phyloP scores from a whole-genome alignment of 2,888 invertebrate species.

The Myopa tessellatipennis region DNA sequence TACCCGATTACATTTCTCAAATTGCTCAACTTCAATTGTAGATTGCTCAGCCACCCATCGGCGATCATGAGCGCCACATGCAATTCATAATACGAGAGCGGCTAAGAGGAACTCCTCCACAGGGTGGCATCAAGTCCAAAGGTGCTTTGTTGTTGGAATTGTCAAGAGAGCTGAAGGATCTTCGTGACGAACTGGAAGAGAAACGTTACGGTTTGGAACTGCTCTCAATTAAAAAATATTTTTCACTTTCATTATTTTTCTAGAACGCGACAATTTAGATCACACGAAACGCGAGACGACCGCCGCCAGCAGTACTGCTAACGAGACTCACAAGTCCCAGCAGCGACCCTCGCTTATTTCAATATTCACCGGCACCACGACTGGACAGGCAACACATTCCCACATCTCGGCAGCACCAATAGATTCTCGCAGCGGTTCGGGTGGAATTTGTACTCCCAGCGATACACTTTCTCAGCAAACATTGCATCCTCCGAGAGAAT shows the following conservation, averaged over 20 bases:
- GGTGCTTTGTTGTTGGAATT: slow-evolving; percentile 87
- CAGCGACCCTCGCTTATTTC: slow-evolving; percentile 78
- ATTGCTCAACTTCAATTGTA: slow-evolving; percentile 56
- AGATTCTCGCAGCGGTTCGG: slow-evolving; percentile 67
- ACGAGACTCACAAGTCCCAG: slow-evolving; percentile 71
- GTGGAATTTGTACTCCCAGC: slow-evolving; percentile 67
- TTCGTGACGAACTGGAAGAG: slow-evolving; percentile 88
- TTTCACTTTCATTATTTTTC: slow-evolving; percentile 33
- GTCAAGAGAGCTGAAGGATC: slow-evolving; percentile 84
- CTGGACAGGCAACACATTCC: slow-evolving; percentile 67
- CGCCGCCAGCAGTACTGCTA: slow-evolving; percentile 66
- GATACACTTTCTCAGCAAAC: slow-evolving; percentile 68
- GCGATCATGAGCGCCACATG: slow-evolving; percentile 86
- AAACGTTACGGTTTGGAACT: slow-evolving; percentile 67
- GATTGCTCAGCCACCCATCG: slow-evolving; percentile 83
- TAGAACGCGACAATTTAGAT: slow-evolving; percentile 66
- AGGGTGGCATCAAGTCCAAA: slow-evolving; percentile 78
- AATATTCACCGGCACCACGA: slow-evolving; percentile 73
- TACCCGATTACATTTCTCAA: background rate
- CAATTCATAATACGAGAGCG: slow-evolving; percentile 88
- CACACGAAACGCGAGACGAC: slow-evolving; percentile 67
- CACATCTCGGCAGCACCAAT: slow-evolving; percentile 66
- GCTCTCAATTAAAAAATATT: background rate
- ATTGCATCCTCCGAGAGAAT: slow-evolving; percentile 70
- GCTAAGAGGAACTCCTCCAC: slow-evolving; percentile 82